Percentiles rank a stretch among this genome's conserved stretches.
These are phyloP conservation scores for Siphonodentalium dalli DNA, from an alignment of 2,888 invertebrate genomes.

Conservation along the genomic window DNA sequence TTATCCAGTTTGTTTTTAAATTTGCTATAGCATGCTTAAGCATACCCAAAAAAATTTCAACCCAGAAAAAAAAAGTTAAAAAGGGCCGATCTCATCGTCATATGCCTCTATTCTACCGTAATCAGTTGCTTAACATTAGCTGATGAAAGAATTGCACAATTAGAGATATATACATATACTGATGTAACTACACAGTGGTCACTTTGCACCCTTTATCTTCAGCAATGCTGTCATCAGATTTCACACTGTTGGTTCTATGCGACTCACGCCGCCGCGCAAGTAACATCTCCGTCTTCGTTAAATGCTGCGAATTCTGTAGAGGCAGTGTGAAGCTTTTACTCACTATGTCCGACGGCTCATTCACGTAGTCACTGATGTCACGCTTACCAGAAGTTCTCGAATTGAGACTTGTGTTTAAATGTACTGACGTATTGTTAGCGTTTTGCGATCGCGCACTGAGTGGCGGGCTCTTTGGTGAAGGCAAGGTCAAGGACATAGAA, in stretches of 20 bases:
- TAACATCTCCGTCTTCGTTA: conserved; percentile 61
- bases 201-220: conserved; percentile 31
- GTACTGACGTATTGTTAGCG: no score
- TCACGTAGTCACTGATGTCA: no score
- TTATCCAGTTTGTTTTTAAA: no score
- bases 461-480: no score
- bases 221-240: conserved; percentile 10
- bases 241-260: conserved; percentile 20
- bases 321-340: conserved; percentile 8
- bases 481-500: no score
- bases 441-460: no score
- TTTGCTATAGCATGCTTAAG: no score
- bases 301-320: conserved; percentile 24
- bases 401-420: no score
- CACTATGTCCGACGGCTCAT: background rate
- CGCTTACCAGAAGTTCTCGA: no score
- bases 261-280: conserved; percentile 50
- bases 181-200: conserved; percentile 34
- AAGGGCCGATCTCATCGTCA: background rate
- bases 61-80: background rate
- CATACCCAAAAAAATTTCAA: no score
- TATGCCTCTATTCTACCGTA: background rate
- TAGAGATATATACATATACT: background rate
- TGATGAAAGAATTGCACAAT: background rate
- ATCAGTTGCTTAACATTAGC: background rate